These are phyloP conservation scores for Machimus atricapillus DNA, from an alignment of 2,888 invertebrate genomes.

Conservation along the genomic window DNA sequence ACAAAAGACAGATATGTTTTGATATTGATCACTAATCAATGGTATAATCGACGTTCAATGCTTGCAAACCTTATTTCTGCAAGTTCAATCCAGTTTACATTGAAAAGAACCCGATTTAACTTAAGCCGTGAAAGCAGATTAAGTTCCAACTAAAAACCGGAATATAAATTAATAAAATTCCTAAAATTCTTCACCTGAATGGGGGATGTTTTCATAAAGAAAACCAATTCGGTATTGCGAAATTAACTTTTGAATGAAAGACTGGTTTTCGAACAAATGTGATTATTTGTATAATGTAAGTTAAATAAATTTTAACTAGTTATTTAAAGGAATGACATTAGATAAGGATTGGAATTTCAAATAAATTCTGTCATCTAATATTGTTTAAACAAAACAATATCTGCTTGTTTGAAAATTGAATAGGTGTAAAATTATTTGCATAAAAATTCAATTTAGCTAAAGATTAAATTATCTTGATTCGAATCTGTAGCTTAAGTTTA, in stretches of 20 bases:
- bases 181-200: background rate
- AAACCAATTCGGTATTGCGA: background rate
- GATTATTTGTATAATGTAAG: background rate
- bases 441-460: background rate
- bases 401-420: background rate
- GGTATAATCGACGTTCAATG: background rate
- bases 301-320: background rate
- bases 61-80: background rate
- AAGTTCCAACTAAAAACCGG: background rate
- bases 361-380: background rate
- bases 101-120: background rate
- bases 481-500: background rate
- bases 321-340: background rate
- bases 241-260: background rate
- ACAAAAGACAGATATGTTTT: too few relatives aligned
- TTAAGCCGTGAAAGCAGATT: background rate
- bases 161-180: background rate
- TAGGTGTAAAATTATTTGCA: background rate
- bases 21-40: too few relatives aligned
- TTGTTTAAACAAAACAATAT: background rate
- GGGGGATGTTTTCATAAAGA: background rate
- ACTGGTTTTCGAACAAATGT: background rate
- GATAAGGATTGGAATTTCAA: background rate
- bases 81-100: background rate
- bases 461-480: background rate